These are phyloP conservation scores for Heteromurus nitidus DNA, from an alignment of 2,888 invertebrate species.

Conservation along the genomic window DNA sequence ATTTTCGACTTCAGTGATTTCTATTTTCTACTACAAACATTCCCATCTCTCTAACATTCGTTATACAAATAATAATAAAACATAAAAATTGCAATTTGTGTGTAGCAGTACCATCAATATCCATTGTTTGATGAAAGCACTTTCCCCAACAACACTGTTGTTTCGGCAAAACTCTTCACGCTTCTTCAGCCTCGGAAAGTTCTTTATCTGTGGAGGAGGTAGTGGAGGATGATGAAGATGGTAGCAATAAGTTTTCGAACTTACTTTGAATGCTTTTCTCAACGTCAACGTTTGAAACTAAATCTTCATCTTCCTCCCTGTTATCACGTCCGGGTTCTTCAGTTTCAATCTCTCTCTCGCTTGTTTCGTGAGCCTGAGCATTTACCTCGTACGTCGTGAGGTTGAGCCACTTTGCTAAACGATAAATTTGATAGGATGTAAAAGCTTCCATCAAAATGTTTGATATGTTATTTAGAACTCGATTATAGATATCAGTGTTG, in stretches of 20 bases:
- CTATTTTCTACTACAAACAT: no score
- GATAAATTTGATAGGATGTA: slow-evolving; percentile 33
- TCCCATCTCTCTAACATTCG: no score
- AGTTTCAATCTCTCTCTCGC: background rate
- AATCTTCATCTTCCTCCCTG: background rate
- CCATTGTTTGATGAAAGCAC: no score
- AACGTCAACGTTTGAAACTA: background rate
- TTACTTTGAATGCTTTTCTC: slow-evolving; percentile 5
- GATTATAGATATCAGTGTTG: background rate
- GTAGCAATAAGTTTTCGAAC: slow-evolving; percentile 41
- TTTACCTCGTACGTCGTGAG: background rate
- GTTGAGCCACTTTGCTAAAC: slow-evolving; percentile 40
- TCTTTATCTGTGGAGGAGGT: no score
- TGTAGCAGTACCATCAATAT: no score
- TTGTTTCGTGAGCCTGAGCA: background rate
- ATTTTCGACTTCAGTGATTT: no score
- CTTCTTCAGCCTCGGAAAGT: no score
- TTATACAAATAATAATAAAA: no score
- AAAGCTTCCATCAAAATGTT: slow-evolving; percentile 27
- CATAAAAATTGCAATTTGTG: no score
- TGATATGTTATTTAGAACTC: slow-evolving; percentile 21
- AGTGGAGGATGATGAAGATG: slow-evolving; percentile 32
- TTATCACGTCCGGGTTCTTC: background rate
- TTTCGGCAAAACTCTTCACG: no score
- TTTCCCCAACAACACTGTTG: no score